phyloP scores from a whole-genome alignment of 2,113 vertebrate genomes.

The Empidonax alnorum region DNA sequence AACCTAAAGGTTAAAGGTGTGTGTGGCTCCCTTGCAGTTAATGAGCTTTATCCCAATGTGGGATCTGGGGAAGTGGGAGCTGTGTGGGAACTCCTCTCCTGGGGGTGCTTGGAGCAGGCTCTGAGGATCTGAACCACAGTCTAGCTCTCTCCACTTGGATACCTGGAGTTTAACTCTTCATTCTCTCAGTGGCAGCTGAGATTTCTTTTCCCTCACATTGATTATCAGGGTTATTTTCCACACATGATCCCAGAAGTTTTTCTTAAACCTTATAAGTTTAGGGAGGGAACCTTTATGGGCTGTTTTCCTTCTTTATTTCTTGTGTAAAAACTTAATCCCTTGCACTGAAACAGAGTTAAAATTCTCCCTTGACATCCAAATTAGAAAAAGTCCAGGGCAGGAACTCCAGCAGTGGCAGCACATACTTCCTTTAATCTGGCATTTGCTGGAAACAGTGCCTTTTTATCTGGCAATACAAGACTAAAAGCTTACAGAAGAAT shows the following conservation, averaged over 20 bases:
- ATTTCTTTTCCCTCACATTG: background rate
- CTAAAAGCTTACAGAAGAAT: conserved; percentile 62
- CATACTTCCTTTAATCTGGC: conserved; percentile 50
- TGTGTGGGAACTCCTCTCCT: background rate
- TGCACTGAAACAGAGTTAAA: background rate
- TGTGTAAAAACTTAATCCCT: background rate
- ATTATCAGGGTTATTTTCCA: background rate
- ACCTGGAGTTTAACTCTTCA: background rate
- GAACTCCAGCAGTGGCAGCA: background rate
- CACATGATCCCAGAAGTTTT: background rate
- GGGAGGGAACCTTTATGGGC: background rate
- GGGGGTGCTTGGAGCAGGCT: background rate
- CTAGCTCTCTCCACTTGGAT: background rate
- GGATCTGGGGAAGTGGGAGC: background rate
- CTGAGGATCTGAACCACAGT: background rate
- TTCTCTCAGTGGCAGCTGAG: background rate
- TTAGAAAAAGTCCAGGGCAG: background rate
- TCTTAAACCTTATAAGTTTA: background rate
- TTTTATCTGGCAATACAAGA: conserved; percentile 55
- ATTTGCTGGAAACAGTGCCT: conserved; percentile 54
- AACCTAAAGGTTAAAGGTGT: background rate
- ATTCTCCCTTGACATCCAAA: conserved; percentile 21
- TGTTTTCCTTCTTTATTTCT: background rate
- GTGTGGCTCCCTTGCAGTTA: background rate
- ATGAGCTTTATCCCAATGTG: background rate